Base-by-base conservation (phyloP, 2,113 vertebrate genomes). In the Notothenia rossii region DNA sequence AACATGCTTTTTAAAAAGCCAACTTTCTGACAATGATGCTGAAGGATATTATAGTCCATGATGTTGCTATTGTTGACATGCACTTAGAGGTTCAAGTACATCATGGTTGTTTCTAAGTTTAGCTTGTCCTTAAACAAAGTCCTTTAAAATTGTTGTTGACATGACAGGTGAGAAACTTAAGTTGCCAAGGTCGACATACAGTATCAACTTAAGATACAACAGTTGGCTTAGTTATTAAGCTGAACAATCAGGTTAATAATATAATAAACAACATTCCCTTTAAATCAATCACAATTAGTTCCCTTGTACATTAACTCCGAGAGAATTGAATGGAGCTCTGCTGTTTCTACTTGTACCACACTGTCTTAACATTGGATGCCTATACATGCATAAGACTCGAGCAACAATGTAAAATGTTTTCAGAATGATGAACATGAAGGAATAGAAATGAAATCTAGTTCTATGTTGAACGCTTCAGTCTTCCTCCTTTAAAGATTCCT, bases 1-100 rank as follows among this genome's bases (percentile, higher is more conserved):
- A 73, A 48, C 66, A 18, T 20, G 45, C 51, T 82, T 55, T 74
- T 55, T 77, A 96, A 95, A 96, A 95, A 96, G 45, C 95, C 95
- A 95, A 92, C 94, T 93, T 94, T 0, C 36, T 70, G 20, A 72
- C 55, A 62, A 5, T 68, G 25, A 40, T 8, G 43, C 22, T 65
- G 62, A 73, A 70, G 25, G 66, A 68, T 72, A 62, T 43, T 15
- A 25, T 25, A 20, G 70, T 29, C 22, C 45, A 51, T 51, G 59
- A 66, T 55, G 70, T 4, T 29, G 64, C 10, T 29, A 40, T 2
- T 65, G 58, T 36, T 67, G 25, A 51, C 60, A 59, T 13, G 55
- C 40, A 62, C 9, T 5, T 45, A 53, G 51, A 71, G 58, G n/a
- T 83, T 71, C 51, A 4, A 59, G 51, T 40, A 20, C 18, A 51